Percentiles rank a stretch among this genome's conserved stretches.
Evolutionary conservation across 2,888 invertebrate species (phyloP).

Genomic region (Cepaea hortensis): DNA sequence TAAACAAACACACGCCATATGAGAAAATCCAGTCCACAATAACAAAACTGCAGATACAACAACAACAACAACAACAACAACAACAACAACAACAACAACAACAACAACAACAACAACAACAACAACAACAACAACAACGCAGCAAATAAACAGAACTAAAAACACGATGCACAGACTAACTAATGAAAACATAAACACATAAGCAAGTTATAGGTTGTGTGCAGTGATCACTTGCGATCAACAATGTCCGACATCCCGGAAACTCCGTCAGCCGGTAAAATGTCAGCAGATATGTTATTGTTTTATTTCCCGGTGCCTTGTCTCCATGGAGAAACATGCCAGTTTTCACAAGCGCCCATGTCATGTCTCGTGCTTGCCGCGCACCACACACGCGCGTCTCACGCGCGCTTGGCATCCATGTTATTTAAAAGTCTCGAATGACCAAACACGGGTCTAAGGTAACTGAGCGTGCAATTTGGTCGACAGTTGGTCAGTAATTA

Average conservation of each 20-base stretch:
- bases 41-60: too few relatives aligned
- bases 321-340: constrained; percentile 17
- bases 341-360: not conserved
- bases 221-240: too few relatives aligned
- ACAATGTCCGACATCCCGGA: not conserved
- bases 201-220: too few relatives aligned
- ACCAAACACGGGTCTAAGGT: constrained; percentile 6
- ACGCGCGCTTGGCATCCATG: constrained; percentile 12
- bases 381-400: constrained; percentile 14
- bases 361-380: not conserved
- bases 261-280: not conserved
- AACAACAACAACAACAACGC: not conserved
- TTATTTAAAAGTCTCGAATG: constrained; percentile 14
- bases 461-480: constrained; percentile 2
- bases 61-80: too few relatives aligned
- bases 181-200: too few relatives aligned
- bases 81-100: not conserved
- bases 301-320: not conserved
- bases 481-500: not conserved
- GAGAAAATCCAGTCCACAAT: too few relatives aligned
- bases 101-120: not conserved
- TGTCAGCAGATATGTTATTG: constrained; percentile 10
- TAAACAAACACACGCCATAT: too few relatives aligned
- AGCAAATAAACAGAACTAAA: too few relatives aligned
- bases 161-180: too few relatives aligned